These are phyloP conservation scores for Drosophila hamatofila DNA, from an alignment of 2,888 invertebrate genomes.

Conservation along the genomic window DNA sequence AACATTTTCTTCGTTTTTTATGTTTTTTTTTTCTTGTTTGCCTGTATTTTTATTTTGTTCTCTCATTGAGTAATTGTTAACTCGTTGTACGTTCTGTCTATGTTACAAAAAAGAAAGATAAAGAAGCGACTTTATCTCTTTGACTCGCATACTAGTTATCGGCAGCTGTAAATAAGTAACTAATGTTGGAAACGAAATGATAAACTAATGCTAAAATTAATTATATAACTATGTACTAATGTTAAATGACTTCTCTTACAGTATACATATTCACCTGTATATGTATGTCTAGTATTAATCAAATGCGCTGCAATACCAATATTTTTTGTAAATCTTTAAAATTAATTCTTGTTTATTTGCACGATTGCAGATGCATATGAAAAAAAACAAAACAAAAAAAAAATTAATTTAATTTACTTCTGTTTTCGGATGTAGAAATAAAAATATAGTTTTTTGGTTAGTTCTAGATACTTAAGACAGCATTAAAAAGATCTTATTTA, in stretches of 20 bases:
- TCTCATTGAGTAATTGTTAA: conserved; percentile 68
- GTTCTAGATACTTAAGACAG: conserved; percentile 71
- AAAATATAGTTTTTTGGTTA: conserved; percentile 58
- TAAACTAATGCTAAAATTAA: conserved; percentile 42
- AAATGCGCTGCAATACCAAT: conserved; percentile 64
- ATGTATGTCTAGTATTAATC: conserved; percentile 62
- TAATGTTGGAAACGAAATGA: conserved; percentile 27
- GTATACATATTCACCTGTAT: conserved; percentile 41
- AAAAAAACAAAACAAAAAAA: conserved; percentile 15
- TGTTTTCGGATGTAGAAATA: conserved; percentile 62
- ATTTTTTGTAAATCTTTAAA: conserved; percentile 54
- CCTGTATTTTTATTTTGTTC: conserved; percentile 30
- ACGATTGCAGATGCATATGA: conserved; percentile 47
- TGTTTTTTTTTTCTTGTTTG: conserved; percentile 25
- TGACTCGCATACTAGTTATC: conserved; percentile 69
- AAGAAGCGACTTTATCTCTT: conserved; percentile 48
- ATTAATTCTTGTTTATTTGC: conserved; percentile 45
- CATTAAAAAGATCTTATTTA: conserved; percentile 77
- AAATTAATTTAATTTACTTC: conserved; percentile 45
- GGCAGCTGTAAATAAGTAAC: conserved; percentile 66
- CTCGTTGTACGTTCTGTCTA: conserved; percentile 71
- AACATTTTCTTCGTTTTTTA: not conserved
- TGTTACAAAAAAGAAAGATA: conserved; percentile 37
- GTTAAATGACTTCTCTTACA: conserved; percentile 56
- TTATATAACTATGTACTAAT: conserved; percentile 62